Conservation (phyloP, 2,888 invertebrate genomes). For the Cotesia congregata region DNA sequence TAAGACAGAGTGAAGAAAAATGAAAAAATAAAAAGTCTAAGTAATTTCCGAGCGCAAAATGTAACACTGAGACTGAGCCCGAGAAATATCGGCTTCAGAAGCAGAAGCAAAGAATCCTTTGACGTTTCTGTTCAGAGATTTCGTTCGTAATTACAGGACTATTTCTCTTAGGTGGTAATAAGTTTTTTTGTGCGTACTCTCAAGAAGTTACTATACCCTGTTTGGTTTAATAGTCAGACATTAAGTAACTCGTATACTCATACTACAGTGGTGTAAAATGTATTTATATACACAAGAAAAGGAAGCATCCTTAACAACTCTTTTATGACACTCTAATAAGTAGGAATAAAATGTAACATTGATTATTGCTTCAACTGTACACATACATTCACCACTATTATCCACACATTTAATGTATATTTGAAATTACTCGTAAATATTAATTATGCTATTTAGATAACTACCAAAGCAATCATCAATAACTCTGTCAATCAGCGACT, state of each 20-base stretch:
- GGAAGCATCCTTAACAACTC: conserved; percentile 1
- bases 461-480: too few relatives aligned
- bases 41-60: conserved; percentile 35
- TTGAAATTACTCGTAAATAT: too few relatives aligned
- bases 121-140: conserved; percentile 28
- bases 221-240: conserved; percentile 31
- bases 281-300: not conserved
- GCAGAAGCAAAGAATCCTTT: conserved; percentile 17
- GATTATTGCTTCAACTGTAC: conserved; percentile 36
- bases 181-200: conserved; percentile 37
- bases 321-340: conserved; percentile 50
- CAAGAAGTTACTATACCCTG: conserved; percentile 20
- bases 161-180: conserved; percentile 35
- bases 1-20: not conserved
- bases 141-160: conserved; percentile 37
- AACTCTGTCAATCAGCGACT: too few relatives aligned
- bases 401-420: too few relatives aligned
- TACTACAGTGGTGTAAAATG: not conserved
- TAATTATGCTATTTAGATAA: too few relatives aligned
- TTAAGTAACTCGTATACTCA: conserved; percentile 17
- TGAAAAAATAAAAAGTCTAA: not conserved
- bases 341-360: conserved; percentile 46
- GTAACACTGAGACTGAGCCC: not conserved
- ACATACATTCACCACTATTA: not conserved
- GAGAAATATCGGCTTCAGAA: not conserved